phyloP scores from a whole-genome alignment of 2,797 vertebrate species.

The Lepus oiostolus region DNA sequence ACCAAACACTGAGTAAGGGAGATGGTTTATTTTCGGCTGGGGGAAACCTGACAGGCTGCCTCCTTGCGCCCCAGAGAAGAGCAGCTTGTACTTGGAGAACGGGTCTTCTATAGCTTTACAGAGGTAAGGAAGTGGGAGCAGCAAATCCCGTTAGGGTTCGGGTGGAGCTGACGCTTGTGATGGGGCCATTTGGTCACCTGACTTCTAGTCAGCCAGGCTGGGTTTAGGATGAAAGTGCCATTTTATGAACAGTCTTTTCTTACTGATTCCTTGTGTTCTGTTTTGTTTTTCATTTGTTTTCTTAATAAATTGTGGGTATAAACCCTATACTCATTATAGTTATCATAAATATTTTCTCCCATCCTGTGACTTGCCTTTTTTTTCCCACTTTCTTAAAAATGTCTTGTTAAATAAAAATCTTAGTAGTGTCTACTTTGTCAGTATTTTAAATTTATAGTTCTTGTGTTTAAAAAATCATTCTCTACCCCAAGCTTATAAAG shows the following conservation, averaged over 20 bases:
- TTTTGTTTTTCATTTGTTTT: not conserved
- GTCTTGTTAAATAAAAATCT: constrained; percentile 24
- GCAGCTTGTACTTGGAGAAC: too few species aligned
- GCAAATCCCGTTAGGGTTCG: too few species aligned
- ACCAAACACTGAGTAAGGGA: too few species aligned
- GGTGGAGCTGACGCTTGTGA: too few species aligned
- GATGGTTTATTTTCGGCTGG: too few species aligned
- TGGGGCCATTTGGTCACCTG: too few species aligned
- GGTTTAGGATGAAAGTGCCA: too few species aligned
- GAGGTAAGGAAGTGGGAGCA: too few species aligned
- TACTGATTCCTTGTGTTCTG: not conserved
- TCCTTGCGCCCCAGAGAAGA: too few species aligned
- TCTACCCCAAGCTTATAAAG: not conserved
- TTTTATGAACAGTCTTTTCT: not conserved
- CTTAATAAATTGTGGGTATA: not conserved
- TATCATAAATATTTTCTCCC: not conserved
- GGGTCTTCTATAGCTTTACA: too few species aligned
- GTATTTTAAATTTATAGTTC: constrained; percentile 24
- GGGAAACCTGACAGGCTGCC: too few species aligned
- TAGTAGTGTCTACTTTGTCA: constrained; percentile 6
- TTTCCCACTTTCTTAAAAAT: not conserved
- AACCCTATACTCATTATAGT: constrained; percentile 12
- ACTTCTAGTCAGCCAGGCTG: too few species aligned
- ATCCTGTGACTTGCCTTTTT: constrained; percentile 11
- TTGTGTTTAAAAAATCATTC: not conserved